Percentiles rank a stretch among this genome's conserved stretches.
These are phyloP conservation scores for Zoanthus solanderi DNA, from an alignment of 92 coral and sea anemone genomes.

Conservation along the genomic window DNA sequence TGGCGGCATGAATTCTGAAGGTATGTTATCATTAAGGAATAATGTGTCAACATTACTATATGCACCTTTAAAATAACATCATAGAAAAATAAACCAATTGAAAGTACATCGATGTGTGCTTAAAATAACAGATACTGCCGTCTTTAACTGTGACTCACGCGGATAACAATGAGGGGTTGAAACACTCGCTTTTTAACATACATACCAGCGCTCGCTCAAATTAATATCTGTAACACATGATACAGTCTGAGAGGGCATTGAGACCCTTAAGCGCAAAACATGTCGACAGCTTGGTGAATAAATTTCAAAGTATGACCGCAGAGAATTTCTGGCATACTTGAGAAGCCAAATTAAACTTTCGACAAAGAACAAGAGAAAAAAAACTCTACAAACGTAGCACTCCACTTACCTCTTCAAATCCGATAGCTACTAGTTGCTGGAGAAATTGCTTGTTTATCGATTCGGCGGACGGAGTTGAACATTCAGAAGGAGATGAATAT, in stretches of 20 bases:
- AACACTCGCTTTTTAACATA: conserved; percentile 16
- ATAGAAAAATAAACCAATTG: conserved; percentile 16
- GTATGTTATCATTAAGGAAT: background rate
- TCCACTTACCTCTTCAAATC: conserved; percentile 79
- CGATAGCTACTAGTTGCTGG: conserved; percentile 78
- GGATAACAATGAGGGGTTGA: background rate
- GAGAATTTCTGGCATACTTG: conserved; percentile 51
- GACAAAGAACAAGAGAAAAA: background rate
- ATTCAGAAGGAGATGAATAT: conserved; percentile 85
- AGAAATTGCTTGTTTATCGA: conserved; percentile 74
- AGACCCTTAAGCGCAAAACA: conserved; percentile 27
- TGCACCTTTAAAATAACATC: conserved; percentile 23
- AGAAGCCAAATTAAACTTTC: conserved; percentile 12
- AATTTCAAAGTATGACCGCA: conserved; percentile 52
- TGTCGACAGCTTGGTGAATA: conserved; percentile 32
- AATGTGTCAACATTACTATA: conserved; percentile 10
- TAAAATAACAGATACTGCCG: background rate
- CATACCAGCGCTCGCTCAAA: conserved; percentile 3
- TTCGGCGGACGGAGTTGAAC: conserved; percentile 64
- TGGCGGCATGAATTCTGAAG: conserved; percentile 22
- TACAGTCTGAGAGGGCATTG: conserved; percentile 47
- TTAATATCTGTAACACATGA: conserved; percentile 45
- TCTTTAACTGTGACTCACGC: background rate
- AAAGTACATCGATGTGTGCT: background rate
- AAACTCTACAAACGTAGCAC: background rate